A percentile compares a stretch with the other conserved stretches of the same genome.
Conservation (phyloP, 1,140 invertebrate species). For the Mya arenaria region DNA sequence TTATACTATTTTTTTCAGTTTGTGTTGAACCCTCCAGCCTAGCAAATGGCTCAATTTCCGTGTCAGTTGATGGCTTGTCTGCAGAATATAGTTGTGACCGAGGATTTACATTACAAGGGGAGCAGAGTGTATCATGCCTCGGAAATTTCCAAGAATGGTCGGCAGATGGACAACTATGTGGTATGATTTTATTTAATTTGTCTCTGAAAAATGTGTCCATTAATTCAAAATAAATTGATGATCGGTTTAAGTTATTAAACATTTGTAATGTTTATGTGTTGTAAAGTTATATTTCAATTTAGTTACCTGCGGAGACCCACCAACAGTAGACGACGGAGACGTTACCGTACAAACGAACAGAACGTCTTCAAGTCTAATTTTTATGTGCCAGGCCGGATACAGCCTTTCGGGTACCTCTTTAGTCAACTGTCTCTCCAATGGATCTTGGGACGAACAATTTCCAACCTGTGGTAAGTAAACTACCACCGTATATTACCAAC, state of each 20-base stretch:
- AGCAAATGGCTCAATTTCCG: neutral
- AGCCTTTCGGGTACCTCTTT: constrained; percentile 2
- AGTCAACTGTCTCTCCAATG: constrained; percentile 7
- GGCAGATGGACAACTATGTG: constrained; percentile 8
- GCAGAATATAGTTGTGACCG: constrained; percentile 20
- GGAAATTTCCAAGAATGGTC: constrained; percentile 18
- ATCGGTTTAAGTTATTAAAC: too few species aligned
- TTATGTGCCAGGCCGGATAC: constrained; percentile 31
- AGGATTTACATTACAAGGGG: constrained; percentile 34
- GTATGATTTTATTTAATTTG: too few species aligned
- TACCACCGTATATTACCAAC: too few species aligned
- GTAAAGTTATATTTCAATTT: too few species aligned
- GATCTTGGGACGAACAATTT: neutral
- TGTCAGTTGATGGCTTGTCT: neutral
- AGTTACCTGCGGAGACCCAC: too few species aligned
- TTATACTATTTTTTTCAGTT: constrained; percentile 7
- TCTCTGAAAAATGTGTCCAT: too few species aligned
- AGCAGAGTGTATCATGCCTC: neutral
- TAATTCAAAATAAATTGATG: too few species aligned
- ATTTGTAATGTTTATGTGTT: too few species aligned
- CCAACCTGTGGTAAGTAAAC: constrained; percentile 48
- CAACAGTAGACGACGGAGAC: too few species aligned
- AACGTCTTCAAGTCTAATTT: neutral
- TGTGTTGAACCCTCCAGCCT: neutral
- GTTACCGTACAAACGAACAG: constrained; percentile 14